A percentile compares a stretch with the other conserved stretches of the same genome.
Conservation (phyloP, 2,113 vertebrate species). For the Oriolus oriolus region DNA sequence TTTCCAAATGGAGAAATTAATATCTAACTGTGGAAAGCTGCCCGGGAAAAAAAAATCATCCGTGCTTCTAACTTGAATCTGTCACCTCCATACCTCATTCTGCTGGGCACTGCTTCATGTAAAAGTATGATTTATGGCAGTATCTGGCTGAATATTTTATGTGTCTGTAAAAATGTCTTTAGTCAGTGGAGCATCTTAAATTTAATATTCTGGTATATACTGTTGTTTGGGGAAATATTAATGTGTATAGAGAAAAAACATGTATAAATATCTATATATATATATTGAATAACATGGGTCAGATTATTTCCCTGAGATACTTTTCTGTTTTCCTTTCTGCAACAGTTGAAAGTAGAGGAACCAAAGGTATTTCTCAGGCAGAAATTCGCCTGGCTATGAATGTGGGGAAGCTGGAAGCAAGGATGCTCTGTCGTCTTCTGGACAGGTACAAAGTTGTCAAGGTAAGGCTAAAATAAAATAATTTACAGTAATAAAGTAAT, state of each 20-base stretch:
- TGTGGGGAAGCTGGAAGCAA: slow-evolving; percentile 87
- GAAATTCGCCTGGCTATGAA: slow-evolving; percentile 83
- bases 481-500: not conserved
- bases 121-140: not conserved
- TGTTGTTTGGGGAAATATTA: not conserved
- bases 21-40: not conserved
- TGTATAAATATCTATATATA: not conserved
- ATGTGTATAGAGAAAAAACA: too few relatives aligned
- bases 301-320: not conserved
- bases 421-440: slow-evolving; percentile 89
- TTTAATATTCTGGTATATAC: not conserved
- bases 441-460: slow-evolving; percentile 86
- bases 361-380: slow-evolving; percentile 87
- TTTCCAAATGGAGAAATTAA: not conserved
- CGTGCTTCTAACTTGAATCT: not conserved
- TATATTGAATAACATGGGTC: not conserved
- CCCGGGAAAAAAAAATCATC: not conserved
- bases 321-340: not conserved
- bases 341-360: slow-evolving; percentile 85
- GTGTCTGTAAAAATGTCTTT: not conserved
- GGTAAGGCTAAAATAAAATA: slow-evolving; percentile 63
- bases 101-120: not conserved
- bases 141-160: not conserved
- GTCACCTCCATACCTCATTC: not conserved
- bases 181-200: not conserved